Percentiles rank a stretch among this genome's conserved stretches.
Evolutionary conservation across 2,888 invertebrate genomes (phyloP).

Genomic region (Polymixis flavicincta): DNA sequence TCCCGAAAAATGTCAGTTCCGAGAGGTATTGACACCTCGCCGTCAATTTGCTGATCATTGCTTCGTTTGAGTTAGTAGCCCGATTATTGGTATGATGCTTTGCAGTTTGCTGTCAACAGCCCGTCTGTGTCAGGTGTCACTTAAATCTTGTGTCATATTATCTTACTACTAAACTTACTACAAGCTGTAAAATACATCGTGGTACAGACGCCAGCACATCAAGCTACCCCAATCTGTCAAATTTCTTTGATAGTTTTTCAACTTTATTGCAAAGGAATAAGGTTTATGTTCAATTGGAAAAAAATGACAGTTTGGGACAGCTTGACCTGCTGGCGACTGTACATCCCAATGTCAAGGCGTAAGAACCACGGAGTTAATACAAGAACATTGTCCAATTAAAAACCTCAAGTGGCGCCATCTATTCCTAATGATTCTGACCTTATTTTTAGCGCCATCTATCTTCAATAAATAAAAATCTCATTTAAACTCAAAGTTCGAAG

Average conservation of each 20-base stretch:
- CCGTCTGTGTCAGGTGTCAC: background rate
- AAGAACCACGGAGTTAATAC: too few species aligned
- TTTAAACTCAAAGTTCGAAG: background rate
- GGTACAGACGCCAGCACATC: too few species aligned
- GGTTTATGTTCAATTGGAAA: too few species aligned
- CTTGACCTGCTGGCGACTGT: too few species aligned
- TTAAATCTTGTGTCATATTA: background rate
- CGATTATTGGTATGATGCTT: background rate
- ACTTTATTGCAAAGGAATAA: too few species aligned
- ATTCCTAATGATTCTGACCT: background rate
- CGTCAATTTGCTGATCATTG: background rate
- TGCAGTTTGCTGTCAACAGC: background rate
- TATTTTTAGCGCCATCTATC: background rate
- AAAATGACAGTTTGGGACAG: too few species aligned
- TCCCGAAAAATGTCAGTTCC: too few species aligned
- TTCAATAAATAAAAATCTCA: background rate
- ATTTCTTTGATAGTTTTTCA: too few species aligned
- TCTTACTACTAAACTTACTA: background rate
- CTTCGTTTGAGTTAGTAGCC: background rate
- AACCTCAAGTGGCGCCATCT: slow-evolving; percentile 4
- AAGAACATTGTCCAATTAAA: background rate
- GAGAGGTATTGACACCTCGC: too few species aligned
- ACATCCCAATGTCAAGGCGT: too few species aligned
- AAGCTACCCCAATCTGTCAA: too few species aligned
- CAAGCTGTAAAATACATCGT: too few species aligned